phyloP scores from a whole-genome alignment of 2,888 invertebrate genomes.

The Biston stratarius region DNA sequence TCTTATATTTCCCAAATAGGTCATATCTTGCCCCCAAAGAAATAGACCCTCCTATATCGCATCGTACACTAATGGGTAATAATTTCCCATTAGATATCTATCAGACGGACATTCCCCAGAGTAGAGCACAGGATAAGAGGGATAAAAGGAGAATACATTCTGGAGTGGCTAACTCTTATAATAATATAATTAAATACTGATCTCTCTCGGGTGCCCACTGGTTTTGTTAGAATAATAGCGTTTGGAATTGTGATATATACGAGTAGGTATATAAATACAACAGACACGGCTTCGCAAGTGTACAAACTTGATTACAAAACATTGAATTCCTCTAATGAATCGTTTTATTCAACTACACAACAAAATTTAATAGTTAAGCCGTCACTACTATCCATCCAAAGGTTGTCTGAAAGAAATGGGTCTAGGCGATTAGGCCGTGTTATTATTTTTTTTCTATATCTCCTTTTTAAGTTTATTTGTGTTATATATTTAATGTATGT shows the following conservation, averaged over 20 bases:
- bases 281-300: too few species aligned
- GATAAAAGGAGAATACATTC: conserved; percentile 15
- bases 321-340: too few species aligned
- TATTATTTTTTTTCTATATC: too few species aligned
- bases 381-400: too few species aligned
- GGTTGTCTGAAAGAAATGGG: too few species aligned
- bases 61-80: conserved; percentile 28
- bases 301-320: too few species aligned
- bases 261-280: background rate
- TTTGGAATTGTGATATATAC: background rate
- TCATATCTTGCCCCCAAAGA: conserved; percentile 7
- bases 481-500: too few species aligned
- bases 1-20: background rate
- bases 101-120: conserved; percentile 24
- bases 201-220: background rate
- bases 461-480: too few species aligned
- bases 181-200: conserved; percentile 16
- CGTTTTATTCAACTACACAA: too few species aligned
- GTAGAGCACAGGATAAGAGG: conserved; percentile 11
- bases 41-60: conserved; percentile 14
- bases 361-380: too few species aligned
- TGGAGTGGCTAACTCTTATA: conserved; percentile 12
- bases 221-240: background rate
- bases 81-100: conserved; percentile 35
- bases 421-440: too few species aligned